Evolutionary conservation across 2,113 vertebrate species (phyloP).

Genomic region (Pomatorhinus ruficollis): DNA sequence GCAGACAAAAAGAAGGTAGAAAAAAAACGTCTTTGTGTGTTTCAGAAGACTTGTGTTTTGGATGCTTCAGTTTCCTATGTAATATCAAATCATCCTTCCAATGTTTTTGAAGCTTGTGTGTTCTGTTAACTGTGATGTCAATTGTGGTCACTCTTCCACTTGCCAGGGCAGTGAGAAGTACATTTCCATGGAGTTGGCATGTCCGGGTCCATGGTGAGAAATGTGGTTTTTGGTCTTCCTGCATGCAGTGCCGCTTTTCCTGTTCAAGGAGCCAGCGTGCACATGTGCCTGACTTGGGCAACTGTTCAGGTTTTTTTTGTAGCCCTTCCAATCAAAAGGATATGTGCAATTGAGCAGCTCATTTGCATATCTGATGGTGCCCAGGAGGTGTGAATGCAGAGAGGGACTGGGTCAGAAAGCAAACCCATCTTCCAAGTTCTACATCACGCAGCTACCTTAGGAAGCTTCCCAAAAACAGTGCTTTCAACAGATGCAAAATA

Average conservation of each 20-base stretch:
- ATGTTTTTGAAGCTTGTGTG: not conserved
- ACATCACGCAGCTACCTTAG: not conserved
- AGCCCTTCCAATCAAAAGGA: not conserved
- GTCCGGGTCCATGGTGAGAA: not conserved
- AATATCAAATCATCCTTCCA: not conserved
- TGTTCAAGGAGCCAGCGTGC: accelerated
- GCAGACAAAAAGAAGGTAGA: not conserved
- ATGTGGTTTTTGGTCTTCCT: not conserved
- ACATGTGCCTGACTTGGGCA: not conserved
- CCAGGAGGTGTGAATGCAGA: not conserved
- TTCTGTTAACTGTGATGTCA: not conserved
- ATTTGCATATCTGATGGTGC: not conserved
- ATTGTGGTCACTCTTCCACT: not conserved
- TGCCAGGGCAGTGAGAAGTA: not conserved
- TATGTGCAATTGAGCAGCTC: not conserved
- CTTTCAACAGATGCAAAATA: not conserved
- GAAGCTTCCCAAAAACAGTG: not conserved
- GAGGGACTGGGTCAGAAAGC: not conserved
- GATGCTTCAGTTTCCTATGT: not conserved
- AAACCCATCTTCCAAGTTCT: not conserved
- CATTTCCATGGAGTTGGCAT: not conserved
- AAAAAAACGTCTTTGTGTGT: not conserved
- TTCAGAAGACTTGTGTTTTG: not conserved
- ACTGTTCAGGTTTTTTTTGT: not conserved
- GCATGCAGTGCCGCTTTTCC: accelerated